These are phyloP conservation scores for Micropterix aruncella DNA, from an alignment of 2,888 invertebrate genomes.

Conservation along the genomic window DNA sequence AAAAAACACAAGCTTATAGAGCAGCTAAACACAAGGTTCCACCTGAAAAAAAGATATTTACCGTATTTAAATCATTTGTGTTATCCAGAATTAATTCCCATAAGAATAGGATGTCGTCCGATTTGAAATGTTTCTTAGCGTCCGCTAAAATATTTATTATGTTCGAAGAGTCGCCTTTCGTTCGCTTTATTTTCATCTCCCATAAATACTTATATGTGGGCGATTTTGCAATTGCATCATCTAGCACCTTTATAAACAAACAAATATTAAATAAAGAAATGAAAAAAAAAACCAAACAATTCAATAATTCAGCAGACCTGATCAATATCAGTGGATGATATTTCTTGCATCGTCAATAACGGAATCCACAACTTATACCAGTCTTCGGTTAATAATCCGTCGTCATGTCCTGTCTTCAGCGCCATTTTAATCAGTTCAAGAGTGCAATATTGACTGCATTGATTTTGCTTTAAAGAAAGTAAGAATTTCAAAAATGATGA, in stretches of 20 bases:
- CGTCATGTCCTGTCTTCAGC: conserved; percentile 19
- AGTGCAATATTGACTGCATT: too few species aligned
- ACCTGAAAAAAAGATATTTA: conserved; percentile 2
- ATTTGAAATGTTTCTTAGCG: conserved; percentile 7
- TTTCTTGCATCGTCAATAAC: conserved; percentile 14
- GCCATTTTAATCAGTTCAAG: conserved; percentile 1
- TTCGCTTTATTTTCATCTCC: conserved; percentile 9
- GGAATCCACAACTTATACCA: conserved; percentile 31
- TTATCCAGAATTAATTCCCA: conserved; percentile 9
- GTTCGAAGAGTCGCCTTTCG: conserved; percentile 3
- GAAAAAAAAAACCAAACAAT: background rate
- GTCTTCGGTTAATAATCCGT: conserved; percentile 24
- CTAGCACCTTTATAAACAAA: too few species aligned
- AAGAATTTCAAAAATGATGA: background rate
- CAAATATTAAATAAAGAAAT: background rate
- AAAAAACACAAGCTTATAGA: background rate
- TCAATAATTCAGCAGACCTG: background rate
- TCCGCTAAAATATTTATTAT: conserved; percentile 8
- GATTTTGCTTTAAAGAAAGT: background rate
- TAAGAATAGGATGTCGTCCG: conserved; percentile 6
- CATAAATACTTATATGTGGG: conserved; percentile 10
- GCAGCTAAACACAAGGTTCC: background rate
- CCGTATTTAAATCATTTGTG: conserved; percentile 7
- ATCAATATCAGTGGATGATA: background rate
- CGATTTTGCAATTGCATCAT: too few species aligned